These are phyloP conservation scores for Psittacula derbiana DNA, from an alignment of 2,797 vertebrate genomes.

Conservation along the genomic window DNA sequence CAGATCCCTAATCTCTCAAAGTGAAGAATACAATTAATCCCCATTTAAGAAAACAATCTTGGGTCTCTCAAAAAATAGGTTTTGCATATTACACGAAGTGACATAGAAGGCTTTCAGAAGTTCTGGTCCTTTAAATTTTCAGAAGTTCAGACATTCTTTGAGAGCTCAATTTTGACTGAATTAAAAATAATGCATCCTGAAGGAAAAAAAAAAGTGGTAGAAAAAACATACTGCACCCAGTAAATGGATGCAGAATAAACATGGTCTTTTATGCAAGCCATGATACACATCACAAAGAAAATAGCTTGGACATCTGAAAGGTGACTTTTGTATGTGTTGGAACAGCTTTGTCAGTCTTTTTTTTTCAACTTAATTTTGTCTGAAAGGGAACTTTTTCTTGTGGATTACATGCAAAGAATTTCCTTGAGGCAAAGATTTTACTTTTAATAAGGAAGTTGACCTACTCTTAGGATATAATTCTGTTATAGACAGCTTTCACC, in stretches of 20 bases:
- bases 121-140: background rate
- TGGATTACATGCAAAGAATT: background rate
- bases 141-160: background rate
- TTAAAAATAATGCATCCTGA: background rate
- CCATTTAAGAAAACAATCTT: background rate
- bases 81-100: background rate
- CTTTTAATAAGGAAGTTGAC: background rate
- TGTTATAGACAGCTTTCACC: background rate
- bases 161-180: background rate
- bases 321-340: background rate
- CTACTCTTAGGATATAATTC: background rate
- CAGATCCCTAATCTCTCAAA: background rate
- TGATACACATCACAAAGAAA: background rate
- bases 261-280: background rate
- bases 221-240: background rate
- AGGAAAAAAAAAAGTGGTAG: background rate
- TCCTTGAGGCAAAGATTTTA: background rate
- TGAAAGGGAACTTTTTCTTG: background rate
- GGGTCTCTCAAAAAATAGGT: fast-evolving
- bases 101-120: background rate
- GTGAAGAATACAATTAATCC: background rate
- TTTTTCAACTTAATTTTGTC: background rate
- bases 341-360: background rate
- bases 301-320: background rate
- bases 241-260: background rate